phyloP scores from a whole-genome alignment of 2,113 vertebrate species.

The Trochalopteron elliotii region DNA sequence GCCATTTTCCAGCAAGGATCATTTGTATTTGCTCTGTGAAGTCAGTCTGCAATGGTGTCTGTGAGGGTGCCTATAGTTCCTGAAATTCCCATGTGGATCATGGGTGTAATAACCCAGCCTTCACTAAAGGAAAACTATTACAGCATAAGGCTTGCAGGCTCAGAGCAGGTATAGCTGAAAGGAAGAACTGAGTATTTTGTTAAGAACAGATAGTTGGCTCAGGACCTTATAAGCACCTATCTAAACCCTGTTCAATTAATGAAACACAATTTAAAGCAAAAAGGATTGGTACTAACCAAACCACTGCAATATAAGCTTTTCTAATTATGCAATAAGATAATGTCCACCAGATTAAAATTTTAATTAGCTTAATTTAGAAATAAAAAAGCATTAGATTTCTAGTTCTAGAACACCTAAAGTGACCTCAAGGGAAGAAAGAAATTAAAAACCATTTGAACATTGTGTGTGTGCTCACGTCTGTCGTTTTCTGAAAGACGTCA shows the following conservation, averaged over 20 bases:
- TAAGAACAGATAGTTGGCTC: neutral
- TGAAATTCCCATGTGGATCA: neutral
- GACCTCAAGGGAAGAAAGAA: neutral
- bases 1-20: neutral
- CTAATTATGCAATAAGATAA: constrained; percentile 38
- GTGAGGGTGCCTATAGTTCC: accelerated
- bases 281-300: neutral
- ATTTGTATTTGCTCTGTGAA: neutral
- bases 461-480: neutral
- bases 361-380: constrained; percentile 53
- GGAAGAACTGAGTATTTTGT: neutral
- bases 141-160: neutral
- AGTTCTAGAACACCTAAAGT: constrained; percentile 1
- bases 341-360: constrained; percentile 41
- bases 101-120: accelerated
- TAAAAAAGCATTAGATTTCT: neutral
- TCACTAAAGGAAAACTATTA: neutral
- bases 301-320: neutral
- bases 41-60: neutral
- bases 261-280: constrained; percentile 8
- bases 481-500: neutral
- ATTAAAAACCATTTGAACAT: neutral
- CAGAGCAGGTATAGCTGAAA: neutral
- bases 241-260: constrained; percentile 21
- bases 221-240: neutral